Base-by-base conservation (phyloP, 2,797 vertebrate species). In the Ficedula albicollis region DNA sequence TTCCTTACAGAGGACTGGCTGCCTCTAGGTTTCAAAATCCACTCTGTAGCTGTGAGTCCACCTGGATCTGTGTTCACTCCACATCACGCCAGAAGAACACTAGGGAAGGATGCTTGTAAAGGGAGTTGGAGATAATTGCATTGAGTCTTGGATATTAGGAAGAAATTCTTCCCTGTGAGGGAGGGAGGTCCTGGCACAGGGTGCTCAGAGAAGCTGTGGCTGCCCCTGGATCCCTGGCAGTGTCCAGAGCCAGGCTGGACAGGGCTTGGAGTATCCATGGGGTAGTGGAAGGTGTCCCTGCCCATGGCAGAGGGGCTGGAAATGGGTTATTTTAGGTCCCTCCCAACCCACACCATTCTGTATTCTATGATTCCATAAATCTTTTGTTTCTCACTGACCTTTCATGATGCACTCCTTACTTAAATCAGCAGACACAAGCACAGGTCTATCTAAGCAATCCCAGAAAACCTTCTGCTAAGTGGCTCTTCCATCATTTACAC, bases 251-350 rank as follows among this genome's bases (percentile, higher is more conserved):
- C 49, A 39, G 29, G 16, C 0, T 86, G 41, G 41, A 41, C 0
- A 0, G 25, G 21, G 14, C 3, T 48, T 70, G 49, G 41, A 63
- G 17, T 2, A 36, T 0, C 5, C 36, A n/a, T 41, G 34, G 30
- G 8, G 1, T 4, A 32, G 10, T 26, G 9, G 34, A 22, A 78
- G 8, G 4, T 13, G 14, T 34, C 30, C 30, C 30, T 78, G 64
- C 1, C 39, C 34, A 6, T 48, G 56, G 34, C 17, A 62, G 22
- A 23, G 5, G 13, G 2, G 1, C 16, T 48, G 15, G 30, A 41
- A 86, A 30, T 62, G 26, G 30, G 5, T 9, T 36, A 26, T 32
- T 63, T 41, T 32, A 36, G 10, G 15, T 55, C 8, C 4, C 8
- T 55, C 30, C 34, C 21, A 62, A 48, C 36, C 41, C 9, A 27